Evolutionary conservation across 1,140 invertebrate genomes (phyloP), one percentile per base, ranked within the genome.

Genomic region (Anthonomus grandis): DNA sequence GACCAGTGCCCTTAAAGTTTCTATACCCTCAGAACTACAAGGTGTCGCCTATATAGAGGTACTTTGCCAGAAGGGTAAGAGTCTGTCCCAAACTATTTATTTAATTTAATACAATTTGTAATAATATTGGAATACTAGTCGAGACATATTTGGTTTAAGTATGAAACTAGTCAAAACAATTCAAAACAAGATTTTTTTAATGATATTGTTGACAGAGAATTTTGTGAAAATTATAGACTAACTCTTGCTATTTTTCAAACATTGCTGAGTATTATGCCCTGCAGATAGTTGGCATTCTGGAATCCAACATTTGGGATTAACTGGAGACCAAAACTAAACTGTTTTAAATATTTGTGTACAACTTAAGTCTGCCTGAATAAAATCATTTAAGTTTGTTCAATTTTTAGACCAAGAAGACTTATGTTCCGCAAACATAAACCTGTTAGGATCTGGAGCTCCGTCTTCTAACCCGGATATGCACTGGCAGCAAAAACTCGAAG

Each of bases 31-130:
- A 39, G 94, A 97, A 75, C 77, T 98, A 12, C 93, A 97, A 74
- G 95, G 95, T 23, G 90, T 93, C 18, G 93, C 93, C 4, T 97
- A 95, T 68, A 97, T 98, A 61, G 91, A 95, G 73, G 93, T 97
- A 12, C 79, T 93, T 15, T 95, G 95, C 68, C 86, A 95, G 75
- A 93, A 95, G 85, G 87, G 86, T 89, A 51, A 36, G 36, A 5
- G 17, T 31, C n/a, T 31, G n/a, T 31, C n/a, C n/a, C n/a, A n/a
- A n/a, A n/a, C n/a, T 8, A 31, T 31, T 31, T 8, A 31, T n/a
- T 31, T n/a, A 31, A 8, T 31, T 6, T 8, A 31, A 31, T 74
- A 63, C 31, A 61, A 31, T 31, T 31, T 31, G 6, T 8, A 31
- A 31, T 8, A 31, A 31, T 31, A 31, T 31, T n/a, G 27, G 27